A percentile compares a stretch with the other conserved stretches of the same genome.
Conservation (phyloP, 2,888 invertebrate species). For the Calameuta pallipes region DNA sequence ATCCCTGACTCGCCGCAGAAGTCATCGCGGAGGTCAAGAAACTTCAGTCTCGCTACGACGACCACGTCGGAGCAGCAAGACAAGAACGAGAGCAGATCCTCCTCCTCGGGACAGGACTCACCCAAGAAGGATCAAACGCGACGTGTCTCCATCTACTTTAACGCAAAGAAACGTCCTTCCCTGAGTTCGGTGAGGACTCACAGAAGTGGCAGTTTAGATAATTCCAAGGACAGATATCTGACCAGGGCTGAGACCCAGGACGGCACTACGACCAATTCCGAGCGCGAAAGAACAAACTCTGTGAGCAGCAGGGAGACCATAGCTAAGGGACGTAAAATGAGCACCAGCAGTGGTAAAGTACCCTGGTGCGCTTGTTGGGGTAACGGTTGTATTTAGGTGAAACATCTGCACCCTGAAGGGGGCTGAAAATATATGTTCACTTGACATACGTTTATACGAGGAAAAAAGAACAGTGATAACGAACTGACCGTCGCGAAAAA, state of each 20-base stretch:
- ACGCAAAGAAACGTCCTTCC: slow-evolving; percentile 53
- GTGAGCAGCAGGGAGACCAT: slow-evolving; percentile 72
- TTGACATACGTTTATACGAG: too few relatives aligned
- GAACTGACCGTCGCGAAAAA: too few relatives aligned
- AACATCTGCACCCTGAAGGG: too few relatives aligned
- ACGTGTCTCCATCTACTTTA: slow-evolving; percentile 53
- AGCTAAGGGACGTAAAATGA: slow-evolving; percentile 72
- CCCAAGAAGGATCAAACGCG: slow-evolving; percentile 58
- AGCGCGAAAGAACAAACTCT: slow-evolving; percentile 76
- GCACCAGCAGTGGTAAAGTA: slow-evolving; percentile 77
- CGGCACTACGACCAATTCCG: slow-evolving; percentile 65
- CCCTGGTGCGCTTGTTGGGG: slow-evolving; percentile 91
- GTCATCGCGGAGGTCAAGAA: slow-evolving; percentile 26
- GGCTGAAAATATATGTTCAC: too few relatives aligned
- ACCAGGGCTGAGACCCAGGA: slow-evolving; percentile 42
- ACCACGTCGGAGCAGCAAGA: slow-evolving; percentile 44
- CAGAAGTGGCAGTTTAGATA: slow-evolving; percentile 52
- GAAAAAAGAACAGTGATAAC: too few relatives aligned
- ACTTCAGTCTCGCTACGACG: slow-evolving; percentile 24
- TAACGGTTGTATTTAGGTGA: slow-evolving; percentile 76
- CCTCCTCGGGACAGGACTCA: slow-evolving; percentile 65
- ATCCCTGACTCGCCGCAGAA: slow-evolving; percentile 38
- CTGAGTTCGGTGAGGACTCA: slow-evolving; percentile 48
- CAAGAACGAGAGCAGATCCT: slow-evolving; percentile 61
- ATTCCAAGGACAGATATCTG: slow-evolving; percentile 17